phyloP scores from a whole-genome alignment of 1,140 invertebrate species.

The Berghia stephanieae region DNA sequence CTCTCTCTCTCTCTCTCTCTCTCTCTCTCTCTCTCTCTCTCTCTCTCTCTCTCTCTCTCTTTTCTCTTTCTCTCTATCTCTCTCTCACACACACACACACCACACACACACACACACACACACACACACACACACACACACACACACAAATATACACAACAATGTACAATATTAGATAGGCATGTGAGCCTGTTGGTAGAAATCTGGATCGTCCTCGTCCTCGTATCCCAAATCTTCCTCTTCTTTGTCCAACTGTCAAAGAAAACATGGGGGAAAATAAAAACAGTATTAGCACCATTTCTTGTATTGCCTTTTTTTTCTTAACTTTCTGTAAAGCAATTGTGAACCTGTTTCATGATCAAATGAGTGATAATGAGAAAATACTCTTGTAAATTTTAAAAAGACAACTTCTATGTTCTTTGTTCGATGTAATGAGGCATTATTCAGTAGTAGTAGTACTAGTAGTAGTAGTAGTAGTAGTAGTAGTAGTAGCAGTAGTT shows the following conservation, averaged over 20 bases:
- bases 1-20: not conserved
- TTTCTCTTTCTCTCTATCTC: not conserved
- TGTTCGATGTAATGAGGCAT: too few species aligned
- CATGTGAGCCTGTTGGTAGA: slow-evolving; percentile 75
- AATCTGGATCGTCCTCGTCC: slow-evolving; percentile 89
- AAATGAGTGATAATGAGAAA: too few species aligned
- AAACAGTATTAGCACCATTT: too few species aligned
- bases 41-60: not conserved
- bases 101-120: not conserved
- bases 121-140: not conserved
- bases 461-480: too few species aligned
- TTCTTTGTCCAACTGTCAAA: slow-evolving; percentile 56
- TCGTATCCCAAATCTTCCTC: slow-evolving; percentile 72
- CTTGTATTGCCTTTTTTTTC: too few species aligned
- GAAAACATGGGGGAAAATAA: slow-evolving; percentile 26
- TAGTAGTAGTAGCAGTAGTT: too few species aligned
- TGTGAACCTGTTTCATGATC: too few species aligned
- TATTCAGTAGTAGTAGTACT: too few species aligned
- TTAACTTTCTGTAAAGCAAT: too few species aligned
- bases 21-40: not conserved
- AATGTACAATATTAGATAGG: slow-evolving; percentile 67
- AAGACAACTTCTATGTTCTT: too few species aligned
- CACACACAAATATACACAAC: not conserved
- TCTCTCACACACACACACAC: slow-evolving; percentile 10
- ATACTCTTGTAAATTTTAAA: too few species aligned